phyloP scores from a whole-genome alignment of 1,140 invertebrate species.

The Odontomachus brunneus region DNA sequence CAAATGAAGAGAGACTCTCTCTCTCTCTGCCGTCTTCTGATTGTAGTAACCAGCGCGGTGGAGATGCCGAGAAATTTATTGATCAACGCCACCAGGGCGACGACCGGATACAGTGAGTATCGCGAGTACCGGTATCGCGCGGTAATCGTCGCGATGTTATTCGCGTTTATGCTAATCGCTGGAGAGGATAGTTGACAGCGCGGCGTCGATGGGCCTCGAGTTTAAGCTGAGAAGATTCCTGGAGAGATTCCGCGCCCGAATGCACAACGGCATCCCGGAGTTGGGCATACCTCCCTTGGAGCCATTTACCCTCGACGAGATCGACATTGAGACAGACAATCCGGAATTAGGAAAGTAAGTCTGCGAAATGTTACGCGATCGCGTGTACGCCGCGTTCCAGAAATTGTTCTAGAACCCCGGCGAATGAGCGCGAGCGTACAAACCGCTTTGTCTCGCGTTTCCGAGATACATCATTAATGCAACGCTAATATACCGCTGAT shows the following conservation, averaged over 20 bases:
- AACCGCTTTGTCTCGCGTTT: too few species aligned
- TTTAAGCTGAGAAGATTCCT: constrained; percentile 80
- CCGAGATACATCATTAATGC: too few species aligned
- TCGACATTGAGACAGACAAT: constrained; percentile 77
- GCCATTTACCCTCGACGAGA: constrained; percentile 75
- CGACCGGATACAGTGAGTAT: constrained; percentile 82
- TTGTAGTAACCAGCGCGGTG: constrained; percentile 79
- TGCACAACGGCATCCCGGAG: constrained; percentile 81
- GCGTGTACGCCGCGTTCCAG: neutral
- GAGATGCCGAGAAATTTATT: constrained; percentile 80
- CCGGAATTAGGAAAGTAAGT: constrained; percentile 81
- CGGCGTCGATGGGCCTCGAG: constrained; percentile 81
- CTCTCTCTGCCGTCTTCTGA: constrained; percentile 41
- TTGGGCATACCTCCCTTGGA: constrained; percentile 79
- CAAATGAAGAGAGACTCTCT: constrained; percentile 30
- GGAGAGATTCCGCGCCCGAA: constrained; percentile 80
- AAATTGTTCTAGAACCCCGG: neutral
- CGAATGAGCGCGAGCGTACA: neutral
- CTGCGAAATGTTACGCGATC: neutral
- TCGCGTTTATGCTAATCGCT: constrained; percentile 72
- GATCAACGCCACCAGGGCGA: constrained; percentile 80
- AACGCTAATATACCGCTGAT: too few species aligned
- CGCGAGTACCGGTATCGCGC: neutral
- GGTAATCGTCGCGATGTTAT: neutral
- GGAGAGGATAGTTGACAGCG: constrained; percentile 82